Evolutionary conservation across 2,113 vertebrate genomes (phyloP), one percentile per base, ranked within the genome.

Genomic region (Pterophyllum scalare): DNA sequence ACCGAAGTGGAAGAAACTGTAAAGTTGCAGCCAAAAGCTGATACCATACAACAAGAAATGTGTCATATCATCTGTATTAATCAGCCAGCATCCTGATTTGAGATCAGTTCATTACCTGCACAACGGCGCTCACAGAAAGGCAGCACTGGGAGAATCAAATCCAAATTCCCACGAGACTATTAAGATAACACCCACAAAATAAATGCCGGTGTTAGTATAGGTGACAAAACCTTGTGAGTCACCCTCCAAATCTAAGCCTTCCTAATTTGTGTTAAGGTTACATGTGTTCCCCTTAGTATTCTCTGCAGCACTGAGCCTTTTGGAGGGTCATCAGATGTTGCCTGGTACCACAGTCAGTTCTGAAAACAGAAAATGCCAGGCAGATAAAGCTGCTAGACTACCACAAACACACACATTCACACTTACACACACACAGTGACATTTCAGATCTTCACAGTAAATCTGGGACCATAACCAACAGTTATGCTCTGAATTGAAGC

Each of bases 321-420:
- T 77, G 72, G 56, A 62, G 88, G 89, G 91, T 93, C 93, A 94
- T 90, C 90, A 92, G 91, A 93, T 89, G 87, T 79, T 35, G 84
- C 59, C 83, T 49, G 84, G 49, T 76, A 78, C 75, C 22, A 72
- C 43, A 65, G 88, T 65, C 67, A 20, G 59, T 52, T 82, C 85
- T 87, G 83, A 87, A 87, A 91, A 84, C 83, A 86, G 82, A 75
- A 95, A 95, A 95, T 94, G 94, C 90, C 94, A 95, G 65, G 40
- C 86, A 91, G 95, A 95, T 95, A 94, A 95, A 90, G 76, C 79
- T 79, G 87, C 79, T 78, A 74, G 77, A 89, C 79, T 24, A 72
- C 57, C 72, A 72, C 81, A 74, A 26, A 89, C 84, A 89, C 79
- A 74, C 82, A 76, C 81, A 75, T 35, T 64, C 60, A 56, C 77